A percentile compares a stretch with the other conserved stretches of the same genome.
Conservation (phyloP, 2,888 invertebrate species). For the Dynastes grantii region DNA sequence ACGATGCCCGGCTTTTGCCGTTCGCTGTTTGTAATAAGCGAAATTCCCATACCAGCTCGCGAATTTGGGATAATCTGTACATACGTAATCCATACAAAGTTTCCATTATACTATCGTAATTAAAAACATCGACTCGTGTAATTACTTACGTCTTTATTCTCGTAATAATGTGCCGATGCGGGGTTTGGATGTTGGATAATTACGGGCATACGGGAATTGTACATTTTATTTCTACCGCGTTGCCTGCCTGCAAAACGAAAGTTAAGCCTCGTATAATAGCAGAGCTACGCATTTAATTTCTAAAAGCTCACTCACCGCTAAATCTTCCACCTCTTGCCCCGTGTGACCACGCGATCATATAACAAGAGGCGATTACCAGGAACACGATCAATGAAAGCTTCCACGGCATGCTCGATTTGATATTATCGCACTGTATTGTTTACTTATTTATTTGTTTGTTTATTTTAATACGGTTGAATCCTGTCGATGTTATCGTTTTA, state of each 20-base stretch:
- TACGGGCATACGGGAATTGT: conserved; percentile 73
- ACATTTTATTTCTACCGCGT: conserved; percentile 70
- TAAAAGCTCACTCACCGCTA: conserved; percentile 33
- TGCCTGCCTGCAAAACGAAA: conserved; percentile 55
- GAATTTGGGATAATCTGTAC: neutral
- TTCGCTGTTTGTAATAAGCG: too few relatives aligned
- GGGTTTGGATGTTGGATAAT: conserved; percentile 75
- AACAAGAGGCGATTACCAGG: conserved; percentile 22
- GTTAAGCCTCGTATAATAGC: neutral
- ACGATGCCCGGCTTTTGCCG: too few relatives aligned
- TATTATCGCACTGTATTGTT: neutral
- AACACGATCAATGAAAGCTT: conserved; percentile 23
- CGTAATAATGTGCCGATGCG: conserved; percentile 76
- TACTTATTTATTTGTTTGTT: neutral
- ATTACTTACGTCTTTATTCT: conserved; percentile 77
- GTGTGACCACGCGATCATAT: neutral
- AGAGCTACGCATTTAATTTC: neutral
- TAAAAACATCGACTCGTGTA: neutral
- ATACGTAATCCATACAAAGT: conserved; percentile 37
- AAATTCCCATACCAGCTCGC: too few relatives aligned
- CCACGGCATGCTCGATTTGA: conserved; percentile 14
- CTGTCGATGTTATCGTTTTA: conserved; percentile 4
- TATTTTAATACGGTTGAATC: neutral
- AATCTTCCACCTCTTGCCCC: conserved; percentile 45
- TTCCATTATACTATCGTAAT: conserved; percentile 14